Evolutionary conservation across 2,888 invertebrate genomes (phyloP), one percentile per base, ranked within the genome.

Genomic region (Acrobasis suavella): DNA sequence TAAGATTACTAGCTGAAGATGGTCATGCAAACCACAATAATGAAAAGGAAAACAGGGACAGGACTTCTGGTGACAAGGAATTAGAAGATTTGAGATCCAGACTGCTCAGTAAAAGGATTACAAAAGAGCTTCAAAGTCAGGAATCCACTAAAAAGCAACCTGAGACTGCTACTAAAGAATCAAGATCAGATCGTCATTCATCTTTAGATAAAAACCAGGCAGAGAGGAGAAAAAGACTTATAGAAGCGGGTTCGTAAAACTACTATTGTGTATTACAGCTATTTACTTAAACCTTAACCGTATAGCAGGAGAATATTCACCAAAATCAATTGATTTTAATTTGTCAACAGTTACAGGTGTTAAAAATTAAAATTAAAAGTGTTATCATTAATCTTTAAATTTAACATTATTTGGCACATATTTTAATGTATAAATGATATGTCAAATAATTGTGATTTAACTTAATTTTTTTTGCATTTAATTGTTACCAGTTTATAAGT

Each of bases 11-110:
- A 65, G 81, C 90, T 65, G 92, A 91, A 58, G 92, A 92, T 68
- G 78, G 82, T 63, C 83, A 86, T 70, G 69, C 74, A 65, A 84
- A 82, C 70, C 86, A 88, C 69, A 86, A 77, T 69, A 87, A 85
- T 79, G 92, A 93, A 77, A 93, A 93, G 76, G 93, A 93, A 77
- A 90, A 91, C 67, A 86, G 90, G 64, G 90, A 89, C 64, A 86
- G 84, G 68, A 83, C 86, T 42, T 88, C 91, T 58, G 94, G 94
- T 58, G 93, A 93, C 69, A 93, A 94, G 70, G 94, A 96, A 64
- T 89, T 96, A 65, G 96, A 96, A 79, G 96, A 97, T 85, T 90
- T 97, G 77, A 93, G 96, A 71, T 96, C 95, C 72, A 93, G 96
- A 75, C 87, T 96, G 69, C 81, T 96, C 22, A 95, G 95, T 79